These are phyloP conservation scores for Eristalinus sepulchralis DNA, from an alignment of 2,888 invertebrate genomes.

Conservation along the genomic window DNA sequence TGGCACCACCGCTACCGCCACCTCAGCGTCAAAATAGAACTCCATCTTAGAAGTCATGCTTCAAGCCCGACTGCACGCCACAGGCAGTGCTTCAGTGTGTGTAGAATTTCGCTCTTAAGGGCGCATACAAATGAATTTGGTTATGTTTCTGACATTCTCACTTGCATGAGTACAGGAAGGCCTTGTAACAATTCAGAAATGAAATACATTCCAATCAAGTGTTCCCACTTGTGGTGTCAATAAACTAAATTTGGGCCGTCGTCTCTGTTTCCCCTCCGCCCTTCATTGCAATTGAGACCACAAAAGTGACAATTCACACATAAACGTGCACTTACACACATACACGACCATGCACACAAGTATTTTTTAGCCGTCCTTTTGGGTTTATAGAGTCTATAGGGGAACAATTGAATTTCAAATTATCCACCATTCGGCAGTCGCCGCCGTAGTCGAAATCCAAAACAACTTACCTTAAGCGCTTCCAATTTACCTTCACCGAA, in stretches of 20 bases:
- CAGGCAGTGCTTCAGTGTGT: neutral
- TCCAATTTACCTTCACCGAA: slow-evolving; percentile 46
- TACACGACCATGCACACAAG: neutral
- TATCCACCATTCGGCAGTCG: slow-evolving; percentile 4
- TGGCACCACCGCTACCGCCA: too few species aligned
- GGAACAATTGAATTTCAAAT: slow-evolving; percentile 39
- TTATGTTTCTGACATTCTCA: slow-evolving; percentile 51
- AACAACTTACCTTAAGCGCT: slow-evolving; percentile 61
- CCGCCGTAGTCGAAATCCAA: neutral
- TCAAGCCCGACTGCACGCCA: neutral
- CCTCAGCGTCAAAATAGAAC: neutral
- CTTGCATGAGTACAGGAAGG: slow-evolving; percentile 37
- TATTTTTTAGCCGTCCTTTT: neutral
- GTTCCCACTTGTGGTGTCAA: slow-evolving; percentile 53
- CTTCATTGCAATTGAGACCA: slow-evolving; percentile 30
- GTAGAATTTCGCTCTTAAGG: neutral
- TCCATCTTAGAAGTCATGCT: neutral
- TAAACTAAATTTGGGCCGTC: slow-evolving; percentile 63
- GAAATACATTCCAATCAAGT: slow-evolving; percentile 45
- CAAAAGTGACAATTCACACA: neutral
- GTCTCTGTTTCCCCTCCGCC: neutral
- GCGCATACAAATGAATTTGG: neutral
- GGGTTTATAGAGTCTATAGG: slow-evolving; percentile 5
- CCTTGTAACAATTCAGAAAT: slow-evolving; percentile 66
- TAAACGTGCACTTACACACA: neutral